A percentile compares a stretch with the other conserved stretches of the same genome.
These are phyloP conservation scores for Sialis lutaria DNA, from an alignment of 2,888 invertebrate genomes.

Conservation along the genomic window DNA sequence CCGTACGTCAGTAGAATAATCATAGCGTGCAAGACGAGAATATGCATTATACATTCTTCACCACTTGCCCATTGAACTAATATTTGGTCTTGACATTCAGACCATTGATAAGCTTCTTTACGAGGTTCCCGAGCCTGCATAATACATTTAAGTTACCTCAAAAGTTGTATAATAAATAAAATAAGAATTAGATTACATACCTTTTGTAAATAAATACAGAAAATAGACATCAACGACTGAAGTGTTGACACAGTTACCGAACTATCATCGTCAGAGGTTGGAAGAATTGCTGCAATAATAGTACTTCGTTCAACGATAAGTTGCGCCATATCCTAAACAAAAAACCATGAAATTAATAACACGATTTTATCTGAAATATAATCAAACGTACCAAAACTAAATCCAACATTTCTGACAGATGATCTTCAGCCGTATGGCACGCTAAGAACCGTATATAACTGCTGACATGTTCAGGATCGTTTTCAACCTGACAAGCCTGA, in stretches of 20 bases:
- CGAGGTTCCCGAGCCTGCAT: slow-evolving; percentile 37
- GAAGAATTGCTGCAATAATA: slow-evolving; percentile 66
- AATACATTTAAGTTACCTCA: slow-evolving; percentile 1
- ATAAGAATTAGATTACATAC: slow-evolving; percentile 17
- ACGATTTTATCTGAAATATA: neutral
- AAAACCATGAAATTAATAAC: neutral
- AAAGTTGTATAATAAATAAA: neutral
- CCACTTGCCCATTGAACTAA: slow-evolving; percentile 61
- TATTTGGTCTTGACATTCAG: slow-evolving; percentile 57
- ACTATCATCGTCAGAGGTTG: slow-evolving; percentile 28
- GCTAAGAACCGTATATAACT: slow-evolving; percentile 78
- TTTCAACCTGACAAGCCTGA: slow-evolving; percentile 82
- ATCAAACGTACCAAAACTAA: slow-evolving; percentile 22
- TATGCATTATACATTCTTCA: slow-evolving; percentile 57
- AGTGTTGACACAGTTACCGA: slow-evolving; percentile 32
- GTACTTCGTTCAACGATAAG: slow-evolving; percentile 81
- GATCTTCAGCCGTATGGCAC: slow-evolving; percentile 46
- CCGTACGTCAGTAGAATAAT: slow-evolving; percentile 64
- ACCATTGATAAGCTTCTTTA: slow-evolving; percentile 42
- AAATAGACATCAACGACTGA: slow-evolving; percentile 52
- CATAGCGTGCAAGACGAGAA: slow-evolving; percentile 68
- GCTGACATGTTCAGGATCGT: slow-evolving; percentile 61
- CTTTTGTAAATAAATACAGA: slow-evolving; percentile 58
- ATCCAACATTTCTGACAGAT: slow-evolving; percentile 47
- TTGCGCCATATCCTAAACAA: slow-evolving; percentile 64